These are phyloP conservation scores for Nesoenas mayeri DNA, from an alignment of 2,113 vertebrate species.

Conservation along the genomic window DNA sequence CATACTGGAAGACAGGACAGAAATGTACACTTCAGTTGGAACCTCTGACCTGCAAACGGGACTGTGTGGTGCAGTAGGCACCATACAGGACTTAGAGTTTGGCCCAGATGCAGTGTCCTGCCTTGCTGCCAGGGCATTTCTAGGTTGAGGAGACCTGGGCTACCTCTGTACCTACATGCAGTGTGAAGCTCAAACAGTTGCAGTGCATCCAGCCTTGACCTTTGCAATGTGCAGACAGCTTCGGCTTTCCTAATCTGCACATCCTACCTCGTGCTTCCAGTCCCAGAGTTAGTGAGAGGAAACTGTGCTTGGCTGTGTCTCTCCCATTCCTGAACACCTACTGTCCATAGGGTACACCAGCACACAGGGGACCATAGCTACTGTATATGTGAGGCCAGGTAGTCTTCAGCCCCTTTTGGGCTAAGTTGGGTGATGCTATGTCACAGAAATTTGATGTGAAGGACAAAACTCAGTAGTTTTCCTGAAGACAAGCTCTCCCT, in stretches of 20 bases:
- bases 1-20: background rate
- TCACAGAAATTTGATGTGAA: background rate
- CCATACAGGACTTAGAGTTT: background rate
- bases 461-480: background rate
- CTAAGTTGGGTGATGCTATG: background rate
- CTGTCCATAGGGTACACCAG: background rate
- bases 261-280: background rate
- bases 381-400: background rate
- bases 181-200: background rate
- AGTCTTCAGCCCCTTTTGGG: background rate
- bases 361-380: rapidly evolving
- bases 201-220: background rate
- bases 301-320: background rate
- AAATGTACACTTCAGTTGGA: background rate
- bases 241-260: too few relatives aligned
- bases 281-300: background rate
- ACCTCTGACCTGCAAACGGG: background rate
- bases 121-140: background rate
- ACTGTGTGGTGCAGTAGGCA: background rate
- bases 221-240: too few relatives aligned
- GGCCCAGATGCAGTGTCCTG: background rate
- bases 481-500: background rate
- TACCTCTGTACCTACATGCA: background rate
- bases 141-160: background rate
- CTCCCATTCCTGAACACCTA: background rate